These are phyloP conservation scores for Perizoma affinitatum DNA, from an alignment of 2,888 invertebrate genomes.

Conservation along the genomic window DNA sequence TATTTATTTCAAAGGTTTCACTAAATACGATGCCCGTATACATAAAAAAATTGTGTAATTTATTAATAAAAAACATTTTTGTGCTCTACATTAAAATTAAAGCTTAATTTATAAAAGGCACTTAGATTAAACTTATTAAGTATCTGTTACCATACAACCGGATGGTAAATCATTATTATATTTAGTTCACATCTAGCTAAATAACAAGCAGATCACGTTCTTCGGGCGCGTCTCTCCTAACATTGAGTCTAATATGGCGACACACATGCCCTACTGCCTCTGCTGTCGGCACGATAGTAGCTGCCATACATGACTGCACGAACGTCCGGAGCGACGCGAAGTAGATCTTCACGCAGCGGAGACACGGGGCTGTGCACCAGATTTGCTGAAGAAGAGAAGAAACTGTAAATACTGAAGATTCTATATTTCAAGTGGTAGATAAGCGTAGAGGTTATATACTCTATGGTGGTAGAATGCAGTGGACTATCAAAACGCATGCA, in stretches of 20 bases:
- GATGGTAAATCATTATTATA: too few relatives aligned
- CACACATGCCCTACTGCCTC: constrained; percentile 86
- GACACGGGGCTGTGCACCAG: constrained; percentile 88
- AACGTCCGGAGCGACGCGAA: constrained; percentile 85
- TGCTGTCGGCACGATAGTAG: constrained; percentile 85
- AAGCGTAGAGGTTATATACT: neutral
- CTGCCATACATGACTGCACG: constrained; percentile 83
- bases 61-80: constrained; percentile 11
- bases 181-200: constrained; percentile 38
- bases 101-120: constrained; percentile 22
- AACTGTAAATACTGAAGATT: neutral
- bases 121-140: constrained; percentile 15
- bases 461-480: neutral
- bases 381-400: constrained; percentile 83
- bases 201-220: constrained; percentile 68
- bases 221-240: constrained; percentile 82
- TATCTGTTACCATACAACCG: too few relatives aligned
- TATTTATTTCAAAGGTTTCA: too few relatives aligned
- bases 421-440: neutral
- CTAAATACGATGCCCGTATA: too few relatives aligned
- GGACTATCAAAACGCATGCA: neutral
- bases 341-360: constrained; percentile 87
- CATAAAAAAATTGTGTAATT: neutral
- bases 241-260: constrained; percentile 84
- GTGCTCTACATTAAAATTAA: constrained; percentile 17